Conservation (phyloP, 2,113 vertebrate species). For the Chloroceryle aenea region DNA sequence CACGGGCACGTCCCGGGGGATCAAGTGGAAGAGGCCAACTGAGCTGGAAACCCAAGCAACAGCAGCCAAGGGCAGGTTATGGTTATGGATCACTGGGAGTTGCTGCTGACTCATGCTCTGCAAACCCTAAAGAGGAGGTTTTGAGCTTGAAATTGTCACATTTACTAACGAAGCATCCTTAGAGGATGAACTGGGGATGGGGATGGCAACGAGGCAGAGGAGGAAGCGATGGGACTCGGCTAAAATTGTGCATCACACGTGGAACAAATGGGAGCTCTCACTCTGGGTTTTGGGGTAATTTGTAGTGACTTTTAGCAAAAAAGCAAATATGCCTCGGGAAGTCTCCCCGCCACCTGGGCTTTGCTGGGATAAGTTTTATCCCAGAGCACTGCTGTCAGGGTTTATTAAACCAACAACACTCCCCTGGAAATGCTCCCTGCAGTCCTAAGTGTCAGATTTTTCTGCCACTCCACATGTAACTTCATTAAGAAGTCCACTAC, state of each 20-base stretch:
- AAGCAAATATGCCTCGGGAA: neutral
- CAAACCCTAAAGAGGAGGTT: neutral
- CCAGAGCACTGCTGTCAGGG: neutral
- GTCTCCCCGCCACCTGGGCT: accelerated
- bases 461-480: neutral
- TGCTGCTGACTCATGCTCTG: neutral
- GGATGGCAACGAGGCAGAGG: neutral
- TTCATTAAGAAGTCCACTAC: neutral
- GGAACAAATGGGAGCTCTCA: neutral
- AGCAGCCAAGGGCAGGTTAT: neutral
- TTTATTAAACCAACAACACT: neutral
- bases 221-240: neutral
- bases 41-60: neutral
- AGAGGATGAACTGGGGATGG: neutral
- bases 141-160: neutral
- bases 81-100: neutral
- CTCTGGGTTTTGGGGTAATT: neutral
- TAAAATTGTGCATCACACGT: accelerated
- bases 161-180: neutral
- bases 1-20: accelerated
- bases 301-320: neutral
- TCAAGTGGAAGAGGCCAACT: neutral
- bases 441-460: neutral
- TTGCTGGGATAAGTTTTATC: neutral
- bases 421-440: neutral